Base-by-base conservation (phyloP, 2,113 vertebrate genomes). In the Dendropsophus ebraccatus region DNA sequence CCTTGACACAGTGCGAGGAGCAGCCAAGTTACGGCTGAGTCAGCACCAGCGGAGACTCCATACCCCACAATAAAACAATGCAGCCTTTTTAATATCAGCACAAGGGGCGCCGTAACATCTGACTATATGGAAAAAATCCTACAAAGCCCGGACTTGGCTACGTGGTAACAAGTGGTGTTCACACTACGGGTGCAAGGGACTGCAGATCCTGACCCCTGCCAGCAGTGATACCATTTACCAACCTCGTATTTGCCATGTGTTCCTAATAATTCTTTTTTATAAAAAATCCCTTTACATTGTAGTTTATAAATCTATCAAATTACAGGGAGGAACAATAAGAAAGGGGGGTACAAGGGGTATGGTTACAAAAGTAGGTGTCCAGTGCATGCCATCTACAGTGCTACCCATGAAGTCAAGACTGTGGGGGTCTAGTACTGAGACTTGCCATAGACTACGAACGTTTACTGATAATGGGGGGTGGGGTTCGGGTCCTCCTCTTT, bases 21-120 rank as follows among this genome's bases (percentile, higher is more conserved):
- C 50, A 17, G 70, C 82, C 52, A 60, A 73, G 67, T 45, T 37
- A 50, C 65, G 52, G 82, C 35, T 54, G 70, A 84, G 82, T 84
- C 82, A 75, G 82, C 82, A 75, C 12, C 16, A 14, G 17, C 5
- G 7, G 21, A 2, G 14, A 58, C 56, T 74, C 35, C 16, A 41
- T 41, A 12, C 13, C 23, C n/a, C 70, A 32, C 52, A 23, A 16
- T 58, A n/a, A 75, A 84, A 84, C 72, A 75, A 60, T 76, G 72
- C 54, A 32, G n/a, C 17, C 52, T 60, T 50, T 37, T 60, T 58
- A 74, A 75, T 37, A 47, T 58, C 45, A 25, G 37, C 70, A 30
- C 17, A 1, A 54, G 72, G 32, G 49, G 70, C 28, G 52, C 74
- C 35, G 2, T 58, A 83, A 54, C 41, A 73, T 0, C 82, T 0